Evolutionary conservation across 1,140 invertebrate genomes (phyloP), one percentile per base, ranked within the genome.

Genomic region (Ridgeia piscesae): DNA sequence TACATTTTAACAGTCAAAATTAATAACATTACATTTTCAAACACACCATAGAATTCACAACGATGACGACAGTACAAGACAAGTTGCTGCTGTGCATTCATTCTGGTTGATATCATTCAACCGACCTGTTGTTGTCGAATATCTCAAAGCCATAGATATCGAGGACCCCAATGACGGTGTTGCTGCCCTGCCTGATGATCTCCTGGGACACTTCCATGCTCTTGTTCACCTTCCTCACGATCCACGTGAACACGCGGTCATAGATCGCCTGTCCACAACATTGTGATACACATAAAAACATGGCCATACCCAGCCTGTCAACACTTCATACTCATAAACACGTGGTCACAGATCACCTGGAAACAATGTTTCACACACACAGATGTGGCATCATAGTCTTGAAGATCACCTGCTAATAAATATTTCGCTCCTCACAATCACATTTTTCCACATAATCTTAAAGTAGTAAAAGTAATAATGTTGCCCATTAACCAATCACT

Each of bases 91-190:
- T 77, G 27, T 14, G 58, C 58, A 77, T 77, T 77, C 27, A 77
- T 27, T 21, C 58, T 0, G 58, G 48, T 33, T 17, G 31, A 92
- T 92, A 91, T 93, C 96, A 95, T 31, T 92, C 94, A 77, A 77
- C 58, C 58, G 27, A 98, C 97, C 96, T 98, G 95, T 99, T 99
- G 11, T 97, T 97, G 92, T 99, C 98, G 96, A 99, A 99, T 93
- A 99, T 99, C 96, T 99, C 99, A 96, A 99, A 99, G 31, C 99
- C 99, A 95, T 99, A 99, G 95, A 99, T 99, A 95, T 99, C 99
- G 35, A 99, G 96, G 2, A 99, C 98, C 33, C 99, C 98, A 94
- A 99, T 99, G 0, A 98, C 97, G 50, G 97, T 97, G 93, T 93
- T 94, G 93, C 93, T 94, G 89, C 90, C 92, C 90, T 93, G 33